Evolutionary conservation across 1,140 invertebrate genomes (phyloP), one percentile per base, ranked within the genome.

Genomic region (Drosophila pruinosa): DNA sequence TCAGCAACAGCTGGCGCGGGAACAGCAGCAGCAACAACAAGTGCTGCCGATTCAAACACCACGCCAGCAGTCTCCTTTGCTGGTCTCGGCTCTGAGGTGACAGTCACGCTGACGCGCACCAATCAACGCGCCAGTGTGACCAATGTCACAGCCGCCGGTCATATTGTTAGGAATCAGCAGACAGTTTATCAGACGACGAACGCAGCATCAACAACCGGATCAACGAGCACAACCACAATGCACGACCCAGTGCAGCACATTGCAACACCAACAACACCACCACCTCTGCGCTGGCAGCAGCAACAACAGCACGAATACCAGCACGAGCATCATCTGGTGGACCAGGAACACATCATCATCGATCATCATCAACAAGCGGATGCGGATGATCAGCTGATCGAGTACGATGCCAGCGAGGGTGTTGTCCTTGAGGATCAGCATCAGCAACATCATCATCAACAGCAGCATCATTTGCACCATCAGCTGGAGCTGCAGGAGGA

Each of bases 41-140:
- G 24, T 14, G 41, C 17, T 53, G 31, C 28, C 1, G 57, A 6
- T 5, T 19, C 8, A 50, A 14, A 14, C 68, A 50, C 58, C 70
- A 47, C 79, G 8, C 70, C 80, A 15, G 56, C 89, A 36, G 89
- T 90, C 41, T 90, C 89, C 19, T 90, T 90, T 59, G 89, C 89
- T 63, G 89, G 89, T 28, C 74, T 90, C 14, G 89, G 89, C 68
- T 90, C 89, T 76, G 89, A 90, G 74, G 89, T 90, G 70, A 90
- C 89, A 4, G 89, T 90, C 28, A 90, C 89, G 2, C 7, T 90
- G 62, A 90, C 89, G 59, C 89, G 89, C 39, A 89, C 75, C 48
- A 89, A 79, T 71, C 81, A 88, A 56, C 72, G 85, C 22, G 78
- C 72, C 56, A 88, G 78, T 14, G 68, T 82, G 10, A 82, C 67